Evolutionary conservation across 2,113 vertebrate genomes (phyloP).

Genomic region (Paraplagusia blochii): DNA sequence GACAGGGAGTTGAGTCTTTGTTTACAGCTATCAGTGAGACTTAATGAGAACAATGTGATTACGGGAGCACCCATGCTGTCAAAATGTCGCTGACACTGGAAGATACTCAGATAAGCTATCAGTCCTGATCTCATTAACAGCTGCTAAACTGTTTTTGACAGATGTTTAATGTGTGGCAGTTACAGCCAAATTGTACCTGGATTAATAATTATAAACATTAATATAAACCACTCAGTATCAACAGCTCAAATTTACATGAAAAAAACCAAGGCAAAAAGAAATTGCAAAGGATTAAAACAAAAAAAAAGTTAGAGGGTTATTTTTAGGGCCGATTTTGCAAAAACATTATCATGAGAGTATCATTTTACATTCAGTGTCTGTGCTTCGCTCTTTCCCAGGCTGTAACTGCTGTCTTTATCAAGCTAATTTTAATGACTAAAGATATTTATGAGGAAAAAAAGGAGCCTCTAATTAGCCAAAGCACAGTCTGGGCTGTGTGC

Average conservation of each 20-base stretch:
- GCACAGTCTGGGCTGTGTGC: slow-evolving; percentile 62
- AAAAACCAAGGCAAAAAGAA: no score
- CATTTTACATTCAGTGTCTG: slow-evolving; percentile 26
- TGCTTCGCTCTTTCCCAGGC: slow-evolving; percentile 51
- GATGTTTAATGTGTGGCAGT: slow-evolving; percentile 49
- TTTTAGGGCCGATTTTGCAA: no score
- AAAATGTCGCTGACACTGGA: slow-evolving; percentile 57
- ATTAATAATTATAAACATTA: slow-evolving; percentile 2
- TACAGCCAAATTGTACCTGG: slow-evolving; percentile 27
- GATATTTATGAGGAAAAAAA: slow-evolving; percentile 72
- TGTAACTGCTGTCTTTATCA: slow-evolving; percentile 52
- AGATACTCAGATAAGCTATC: slow-evolving; percentile 64
- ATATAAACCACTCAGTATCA: not conserved
- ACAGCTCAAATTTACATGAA: no score
- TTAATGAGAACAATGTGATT: slow-evolving; percentile 67
- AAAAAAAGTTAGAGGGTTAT: no score
- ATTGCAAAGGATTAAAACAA: no score
- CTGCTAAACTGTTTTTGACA: slow-evolving; percentile 51
- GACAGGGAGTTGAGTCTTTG: slow-evolving; percentile 46
- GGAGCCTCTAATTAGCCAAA: slow-evolving; percentile 67
- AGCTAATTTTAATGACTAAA: slow-evolving; percentile 63
- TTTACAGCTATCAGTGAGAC: slow-evolving; percentile 67
- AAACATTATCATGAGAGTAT: not conserved
- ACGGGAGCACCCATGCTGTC: slow-evolving; percentile 46
- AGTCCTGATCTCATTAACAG: slow-evolving; percentile 58